A percentile compares a stretch with the other conserved stretches of the same genome.
Conservation (phyloP, 2,797 vertebrate species). For the Euphonia xanthogaster region DNA sequence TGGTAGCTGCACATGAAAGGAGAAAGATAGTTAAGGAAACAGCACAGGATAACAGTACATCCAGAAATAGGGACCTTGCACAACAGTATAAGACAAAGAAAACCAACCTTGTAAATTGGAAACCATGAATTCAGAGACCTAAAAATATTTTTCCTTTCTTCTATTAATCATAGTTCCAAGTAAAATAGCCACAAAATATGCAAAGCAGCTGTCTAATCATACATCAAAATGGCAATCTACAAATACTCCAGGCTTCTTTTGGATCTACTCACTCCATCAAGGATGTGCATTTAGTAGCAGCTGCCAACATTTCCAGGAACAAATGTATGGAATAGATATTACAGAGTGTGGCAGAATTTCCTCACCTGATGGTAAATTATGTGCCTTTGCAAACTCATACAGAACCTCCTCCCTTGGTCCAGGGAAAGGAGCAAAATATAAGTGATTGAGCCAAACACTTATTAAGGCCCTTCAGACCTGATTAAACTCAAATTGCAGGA, state of each 20-base stretch:
- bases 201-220: neutral
- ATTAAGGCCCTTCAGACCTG: constrained; percentile 40
- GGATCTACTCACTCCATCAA: neutral
- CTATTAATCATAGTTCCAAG: neutral
- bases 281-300: neutral
- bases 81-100: neutral
- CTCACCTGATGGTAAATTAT: neutral
- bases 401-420: neutral
- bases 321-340: neutral
- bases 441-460: neutral
- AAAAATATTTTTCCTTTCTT: neutral
- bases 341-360: neutral
- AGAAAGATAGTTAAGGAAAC: neutral
- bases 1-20: neutral
- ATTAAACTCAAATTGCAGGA: constrained; percentile 59
- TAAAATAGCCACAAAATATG: neutral
- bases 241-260: neutral
- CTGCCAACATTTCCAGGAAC: neutral
- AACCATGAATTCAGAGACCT: neutral
- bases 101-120: neutral
- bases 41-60: neutral
- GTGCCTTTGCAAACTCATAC: neutral
- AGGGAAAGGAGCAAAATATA: neutral
- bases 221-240: neutral
- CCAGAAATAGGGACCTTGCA: neutral